Evolutionary conservation across 2,797 vertebrate species (phyloP).

Genomic region (Knipowitschia caucasica): DNA sequence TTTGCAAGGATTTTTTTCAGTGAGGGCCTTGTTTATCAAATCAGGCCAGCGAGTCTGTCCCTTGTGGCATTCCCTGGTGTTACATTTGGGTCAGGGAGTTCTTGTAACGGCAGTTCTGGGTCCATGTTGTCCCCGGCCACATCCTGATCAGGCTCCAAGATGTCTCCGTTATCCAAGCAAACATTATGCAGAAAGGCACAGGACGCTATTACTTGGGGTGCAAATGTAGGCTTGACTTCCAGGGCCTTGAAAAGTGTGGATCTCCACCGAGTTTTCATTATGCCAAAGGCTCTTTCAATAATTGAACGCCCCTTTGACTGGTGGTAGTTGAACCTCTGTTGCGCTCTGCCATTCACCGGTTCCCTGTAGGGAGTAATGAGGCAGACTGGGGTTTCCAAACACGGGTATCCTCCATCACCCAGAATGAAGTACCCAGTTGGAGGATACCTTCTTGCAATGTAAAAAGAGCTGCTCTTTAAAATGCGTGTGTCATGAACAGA

Average conservation of each 20-base stretch:
- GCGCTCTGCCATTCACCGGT: too few relatives aligned
- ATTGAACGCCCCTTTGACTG: too few relatives aligned
- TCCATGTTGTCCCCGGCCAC: background rate
- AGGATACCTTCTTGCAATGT: too few relatives aligned
- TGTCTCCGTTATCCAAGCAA: background rate
- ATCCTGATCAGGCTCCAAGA: background rate
- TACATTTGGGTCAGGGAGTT: background rate
- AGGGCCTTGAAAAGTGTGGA: background rate
- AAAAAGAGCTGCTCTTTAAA: too few relatives aligned
- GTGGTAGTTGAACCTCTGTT: too few relatives aligned
- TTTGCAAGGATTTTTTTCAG: too few relatives aligned
- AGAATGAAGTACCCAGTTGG: too few relatives aligned
- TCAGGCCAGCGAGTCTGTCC: background rate
- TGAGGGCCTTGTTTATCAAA: too few relatives aligned
- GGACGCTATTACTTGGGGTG: background rate
- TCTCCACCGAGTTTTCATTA: background rate
- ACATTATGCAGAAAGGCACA: background rate
- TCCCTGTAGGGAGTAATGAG: too few relatives aligned
- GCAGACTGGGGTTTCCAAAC: too few relatives aligned
- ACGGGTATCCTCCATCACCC: too few relatives aligned
- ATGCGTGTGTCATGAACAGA: too few relatives aligned
- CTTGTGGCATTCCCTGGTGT: background rate
- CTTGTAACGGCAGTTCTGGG: background rate
- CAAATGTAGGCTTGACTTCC: background rate
- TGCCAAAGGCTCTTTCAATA: background rate